Base-by-base conservation (phyloP, 1,140 invertebrate genomes). In the Psilanteris sp. region DNA sequence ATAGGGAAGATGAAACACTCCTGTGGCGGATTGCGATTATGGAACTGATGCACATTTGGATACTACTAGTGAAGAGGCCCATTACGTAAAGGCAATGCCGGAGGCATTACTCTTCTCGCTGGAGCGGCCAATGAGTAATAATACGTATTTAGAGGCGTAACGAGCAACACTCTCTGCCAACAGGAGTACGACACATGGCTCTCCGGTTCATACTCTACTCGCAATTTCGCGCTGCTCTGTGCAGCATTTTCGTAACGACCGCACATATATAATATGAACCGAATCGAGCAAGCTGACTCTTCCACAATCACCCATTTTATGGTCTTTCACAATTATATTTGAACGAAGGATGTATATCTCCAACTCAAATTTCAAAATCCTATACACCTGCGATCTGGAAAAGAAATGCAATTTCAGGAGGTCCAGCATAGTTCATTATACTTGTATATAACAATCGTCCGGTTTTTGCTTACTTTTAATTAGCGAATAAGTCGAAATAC, bases 81-180 rank as follows among this genome's bases (percentile, higher is more conserved):
- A 59, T 76, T 76, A 70, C 72, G 64, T 64, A 76, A 76, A 76
- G 72, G 46, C 64, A 37, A 39, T 57, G 64, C 62, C 72, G 50
- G 48, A 64, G 64, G 72, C 72, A 70, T 68, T 70, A 61, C 64
- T 66, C 59, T 76, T 77, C 59, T 61, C 74, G 54, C 34, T 50
- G 59, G 43, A 55, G 66, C 74, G 61, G 54, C 52, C 74, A 77
- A 77, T 66, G 74, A 71, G 74, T 77, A 77, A 77, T 77, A 77
- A 77, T 77, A 77, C 59, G 54, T 61, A 71, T 71, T 77, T 77
- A 77, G 59, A 77, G 66, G 74, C 66, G 74, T 77, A 77, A 77
- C 74, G 66, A 77, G 66, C 67, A 70, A 76, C 72, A 74, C 71
- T 74, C 71, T 62, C 72, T 62, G 55, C 46, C 64, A 68, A 68